Evolutionary conservation across 2,113 vertebrate species (phyloP), one percentile per base, ranked within the genome.

Genomic region (Podarcis cretensis): DNA sequence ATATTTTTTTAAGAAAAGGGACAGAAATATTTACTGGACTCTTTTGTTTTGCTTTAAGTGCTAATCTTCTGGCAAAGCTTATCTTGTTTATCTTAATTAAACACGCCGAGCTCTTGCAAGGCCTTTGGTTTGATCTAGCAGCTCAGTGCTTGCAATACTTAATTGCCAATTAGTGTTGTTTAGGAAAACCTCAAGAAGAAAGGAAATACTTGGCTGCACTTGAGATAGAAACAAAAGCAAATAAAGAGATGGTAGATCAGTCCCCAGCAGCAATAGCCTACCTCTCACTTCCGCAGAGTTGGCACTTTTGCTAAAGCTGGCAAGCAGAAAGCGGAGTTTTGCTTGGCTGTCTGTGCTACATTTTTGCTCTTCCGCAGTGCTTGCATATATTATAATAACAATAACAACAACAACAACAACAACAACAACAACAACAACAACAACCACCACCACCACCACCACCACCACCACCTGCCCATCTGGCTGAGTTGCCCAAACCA

Each of bases 121-220:
- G 71, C 37, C 30, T 76, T 66, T 76, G 87, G 87, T 75, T 81
- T 59, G 66, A 87, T 63, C 78, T n/a, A 43, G 87, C 30, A 48
- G 80, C 86, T 82, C 79, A 66, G 79, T 18, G 35, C 27, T 82
- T 65, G 80, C 87, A 48, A 20, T n/a, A 1, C 37, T 66, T 83
- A 88, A 88, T 88, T 88, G 87, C 71, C 87, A 88, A 88, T 88
- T 83, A 88, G 71, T 27, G 6, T 43, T 82, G 27, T 76, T 66
- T 66, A 13, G 59, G 13, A 32, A 27, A 66, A 27, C 20, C 37
- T 27, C 20, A 4, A 25, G 37, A 6, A 32, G 71, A 77, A 83
- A 76, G 21, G 80, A 66, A 48, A 63, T 21, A 7, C 35, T 82
- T 88, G 87, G 87, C 79, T 25, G 37, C 35, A 74, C 37, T 66